phyloP scores from a whole-genome alignment of 2,797 vertebrate genomes.

The Anolis apletophallus region DNA sequence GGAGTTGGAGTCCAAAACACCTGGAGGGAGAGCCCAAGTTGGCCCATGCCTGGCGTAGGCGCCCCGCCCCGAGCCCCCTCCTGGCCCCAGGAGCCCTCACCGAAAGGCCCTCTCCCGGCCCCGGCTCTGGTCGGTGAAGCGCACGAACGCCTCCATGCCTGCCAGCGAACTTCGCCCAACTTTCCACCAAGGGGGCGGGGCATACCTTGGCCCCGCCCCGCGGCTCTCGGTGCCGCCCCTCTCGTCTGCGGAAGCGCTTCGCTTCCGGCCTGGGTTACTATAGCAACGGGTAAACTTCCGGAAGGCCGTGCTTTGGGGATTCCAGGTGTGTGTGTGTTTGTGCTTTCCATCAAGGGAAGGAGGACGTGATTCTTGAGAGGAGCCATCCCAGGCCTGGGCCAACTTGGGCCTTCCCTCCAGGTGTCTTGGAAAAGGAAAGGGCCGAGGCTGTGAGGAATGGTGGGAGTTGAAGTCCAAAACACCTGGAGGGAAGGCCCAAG shows the following conservation, averaged over 20 bases:
- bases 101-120: conserved; percentile 92
- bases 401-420: too few species aligned
- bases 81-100: conserved; percentile 71
- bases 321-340: neutral
- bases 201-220: neutral
- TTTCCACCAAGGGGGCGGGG: neutral
- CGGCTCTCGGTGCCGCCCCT: fast-evolving
- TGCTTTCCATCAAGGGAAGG: too few species aligned
- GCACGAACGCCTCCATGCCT: conserved; percentile 85
- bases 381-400: too few species aligned
- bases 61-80: neutral
- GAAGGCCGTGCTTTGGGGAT: fast-evolving
- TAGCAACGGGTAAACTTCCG: conserved; percentile 31
- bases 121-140: conserved; percentile 87
- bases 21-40: too few species aligned
- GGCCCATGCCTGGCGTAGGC: neutral
- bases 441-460: too few species aligned
- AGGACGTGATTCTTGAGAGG: too few species aligned
- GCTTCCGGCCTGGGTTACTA: conserved; percentile 41
- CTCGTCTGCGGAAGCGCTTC: fast-evolving
- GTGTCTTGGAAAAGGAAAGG: too few species aligned
- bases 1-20: too few species aligned
- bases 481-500: too few species aligned
- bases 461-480: too few species aligned
- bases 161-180: neutral